Evolutionary conservation across 2,797 vertebrate genomes (phyloP), one percentile per base, ranked within the genome.

Genomic region (Lithobates sylvaticus): DNA sequence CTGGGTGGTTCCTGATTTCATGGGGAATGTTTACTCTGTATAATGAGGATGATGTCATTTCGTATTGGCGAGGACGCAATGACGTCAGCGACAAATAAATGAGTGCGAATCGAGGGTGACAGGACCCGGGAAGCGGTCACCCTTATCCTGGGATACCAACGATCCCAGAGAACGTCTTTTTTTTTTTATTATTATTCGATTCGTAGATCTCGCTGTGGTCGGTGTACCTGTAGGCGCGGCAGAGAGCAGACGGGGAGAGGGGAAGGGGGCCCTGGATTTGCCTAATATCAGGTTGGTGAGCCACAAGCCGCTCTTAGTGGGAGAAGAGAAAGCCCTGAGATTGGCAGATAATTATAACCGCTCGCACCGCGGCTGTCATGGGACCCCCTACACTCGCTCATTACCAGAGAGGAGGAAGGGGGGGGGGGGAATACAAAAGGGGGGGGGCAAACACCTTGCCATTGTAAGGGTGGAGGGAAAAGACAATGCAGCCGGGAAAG

Each of bases 261-360:
- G 70, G 32, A 32, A 69, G 39, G 73, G 47, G 10, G 34, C 5
- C 26, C 72, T 68, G 69, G 7, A 83, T 83, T 75, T 78, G 68
- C 58, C 69, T 79, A 83, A 83, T 83, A 54, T 83, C 81, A 83
- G 86, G 86, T 78, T 87, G 80, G 81, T 69, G 69, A 78, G 69
- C 85, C 85, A 79, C 86, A 83, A 73, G 81, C 80, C 65, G 85
- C 75, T 87, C 80, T 83, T 83, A 83, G 69, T 68, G 81, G 80
- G 58, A 83, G 70, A 87, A 39, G 29, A 83, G 72, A 75, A 83
- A 83, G 61, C 36, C 72, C 54, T 23, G 36, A 83, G 86, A 87
- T 78, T 83, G 76, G 75, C 81, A 87, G 81, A 87, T 87, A 87
- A 87, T 87, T 87, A 83, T 83, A 83, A 72, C 85, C 82, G 79